Percentiles rank a stretch among this genome's conserved stretches.
Conservation (phyloP, 2,888 invertebrate genomes). For the Drosophila parthenogenetica region DNA sequence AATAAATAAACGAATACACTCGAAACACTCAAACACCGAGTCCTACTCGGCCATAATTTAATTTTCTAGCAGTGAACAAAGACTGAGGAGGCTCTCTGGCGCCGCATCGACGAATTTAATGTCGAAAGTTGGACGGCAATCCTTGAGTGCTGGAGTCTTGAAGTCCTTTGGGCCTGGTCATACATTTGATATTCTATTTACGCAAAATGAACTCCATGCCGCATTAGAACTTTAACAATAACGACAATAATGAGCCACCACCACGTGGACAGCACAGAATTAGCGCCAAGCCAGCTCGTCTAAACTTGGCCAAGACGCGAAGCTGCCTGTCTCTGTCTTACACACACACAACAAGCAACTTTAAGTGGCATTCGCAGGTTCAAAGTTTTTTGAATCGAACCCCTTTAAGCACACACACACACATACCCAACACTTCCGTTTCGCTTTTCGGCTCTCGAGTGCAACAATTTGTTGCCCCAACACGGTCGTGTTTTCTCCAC, state of each 20-base stretch:
- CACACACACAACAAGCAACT: slow-evolving; percentile 34
- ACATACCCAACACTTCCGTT: slow-evolving; percentile 15
- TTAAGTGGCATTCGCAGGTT: slow-evolving; percentile 43
- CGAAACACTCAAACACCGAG: slow-evolving; percentile 9
- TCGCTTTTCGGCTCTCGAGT: slow-evolving; percentile 40
- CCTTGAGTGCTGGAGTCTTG: not conserved
- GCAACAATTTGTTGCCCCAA: slow-evolving; percentile 64
- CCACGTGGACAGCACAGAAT: slow-evolving; percentile 26
- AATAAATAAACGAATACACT: slow-evolving; percentile 67
- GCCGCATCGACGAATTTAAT: slow-evolving; percentile 64
- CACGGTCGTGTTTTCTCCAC: slow-evolving; percentile 2
- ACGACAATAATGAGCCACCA: slow-evolving; percentile 68
- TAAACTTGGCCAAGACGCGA: slow-evolving; percentile 15
- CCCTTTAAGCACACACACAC: slow-evolving; percentile 46
- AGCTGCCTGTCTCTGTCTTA: not conserved
- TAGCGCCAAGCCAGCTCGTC: slow-evolving; percentile 41
- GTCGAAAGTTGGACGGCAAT: slow-evolving; percentile 63
- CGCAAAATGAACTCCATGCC: slow-evolving; percentile 68
- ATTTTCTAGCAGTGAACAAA: slow-evolving; percentile 46
- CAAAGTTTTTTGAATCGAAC: slow-evolving; percentile 57
- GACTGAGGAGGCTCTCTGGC: slow-evolving; percentile 30
- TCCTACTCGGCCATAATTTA: slow-evolving; percentile 63
- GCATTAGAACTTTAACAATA: slow-evolving; percentile 63
- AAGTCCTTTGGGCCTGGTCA: slow-evolving; percentile 33
- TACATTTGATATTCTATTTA: slow-evolving; percentile 78